Percentiles rank a stretch among this genome's conserved stretches.
phyloP scores from a whole-genome alignment of 2,888 invertebrate genomes.

The Zelleria hepariella region DNA sequence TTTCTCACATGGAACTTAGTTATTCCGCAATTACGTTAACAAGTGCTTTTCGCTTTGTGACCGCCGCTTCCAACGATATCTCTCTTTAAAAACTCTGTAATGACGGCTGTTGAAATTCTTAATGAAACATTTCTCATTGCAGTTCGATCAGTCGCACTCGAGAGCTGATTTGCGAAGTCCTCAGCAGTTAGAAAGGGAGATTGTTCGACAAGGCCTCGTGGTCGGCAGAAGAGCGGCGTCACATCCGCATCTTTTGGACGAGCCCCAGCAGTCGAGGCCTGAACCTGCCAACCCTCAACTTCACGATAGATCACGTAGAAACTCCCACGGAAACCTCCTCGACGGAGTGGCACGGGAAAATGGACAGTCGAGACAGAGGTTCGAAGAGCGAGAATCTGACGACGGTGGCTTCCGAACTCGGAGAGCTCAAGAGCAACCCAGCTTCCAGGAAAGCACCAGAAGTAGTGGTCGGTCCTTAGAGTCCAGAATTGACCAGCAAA shows the following conservation, averaged over 20 bases:
- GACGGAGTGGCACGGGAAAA: constrained; percentile 52
- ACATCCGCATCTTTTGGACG: constrained; percentile 76
- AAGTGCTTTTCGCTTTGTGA: constrained; percentile 19
- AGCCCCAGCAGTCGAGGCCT: constrained; percentile 45
- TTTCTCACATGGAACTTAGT: constrained; percentile 31
- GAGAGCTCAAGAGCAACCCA: constrained; percentile 48
- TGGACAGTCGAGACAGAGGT: constrained; percentile 29
- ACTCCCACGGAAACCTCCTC: constrained; percentile 74
- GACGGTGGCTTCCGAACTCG: constrained; percentile 74
- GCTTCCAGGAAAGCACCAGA: constrained; percentile 57
- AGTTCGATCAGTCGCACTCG: constrained; percentile 61
- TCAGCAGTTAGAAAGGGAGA: constrained; percentile 75
- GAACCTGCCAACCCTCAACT: constrained; percentile 52
- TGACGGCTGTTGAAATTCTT: not conserved
- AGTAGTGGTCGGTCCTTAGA: constrained; percentile 58
- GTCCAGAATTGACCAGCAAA: constrained; percentile 28
- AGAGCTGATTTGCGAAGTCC: constrained; percentile 71
- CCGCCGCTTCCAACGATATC: constrained; percentile 6
- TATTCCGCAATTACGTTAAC: constrained; percentile 38
- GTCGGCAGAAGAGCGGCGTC: constrained; percentile 75
- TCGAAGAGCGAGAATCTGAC: constrained; percentile 71
- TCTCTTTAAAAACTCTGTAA: not conserved
- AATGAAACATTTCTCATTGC: constrained; percentile 20
- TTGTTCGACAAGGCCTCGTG: constrained; percentile 64
- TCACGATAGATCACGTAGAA: constrained; percentile 59